These are phyloP conservation scores for Myotis myotis DNA, from an alignment of 2,797 vertebrate genomes.

Conservation along the genomic window DNA sequence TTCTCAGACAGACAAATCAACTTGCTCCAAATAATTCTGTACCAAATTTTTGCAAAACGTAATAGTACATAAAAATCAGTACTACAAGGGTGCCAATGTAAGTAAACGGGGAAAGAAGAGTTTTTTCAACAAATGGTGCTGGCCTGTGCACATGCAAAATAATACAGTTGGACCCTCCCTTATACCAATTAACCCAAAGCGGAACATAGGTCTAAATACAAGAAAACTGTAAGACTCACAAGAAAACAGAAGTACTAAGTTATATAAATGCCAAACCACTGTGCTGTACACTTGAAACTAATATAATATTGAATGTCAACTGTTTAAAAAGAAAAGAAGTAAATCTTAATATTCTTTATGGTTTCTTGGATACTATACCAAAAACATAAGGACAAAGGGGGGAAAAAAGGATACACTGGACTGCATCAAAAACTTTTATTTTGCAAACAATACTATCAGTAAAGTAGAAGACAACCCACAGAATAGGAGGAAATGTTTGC, in stretches of 20 bases:
- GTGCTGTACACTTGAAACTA: not conserved
- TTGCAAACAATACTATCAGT: not conserved
- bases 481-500: not conserved
- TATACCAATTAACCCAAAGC: not conserved
- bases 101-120: not conserved
- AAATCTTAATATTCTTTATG: not conserved
- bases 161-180: not conserved
- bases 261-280: not conserved
- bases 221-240: not conserved
- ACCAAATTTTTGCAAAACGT: not conserved
- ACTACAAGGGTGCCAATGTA: not conserved
- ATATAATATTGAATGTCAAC: not conserved
- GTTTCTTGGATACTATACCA: not conserved
- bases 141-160: not conserved
- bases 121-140: constrained; percentile 9
- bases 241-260: not conserved
- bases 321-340: not conserved
- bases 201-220: not conserved
- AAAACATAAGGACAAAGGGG: not conserved
- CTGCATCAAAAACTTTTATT: not conserved
- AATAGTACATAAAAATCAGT: constrained; percentile 5
- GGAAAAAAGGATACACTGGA: not conserved
- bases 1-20: not conserved
- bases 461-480: not conserved
- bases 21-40: not conserved